Evolutionary conservation across 2,113 vertebrate species (phyloP).

Genomic region (Synodontis membranacea): DNA sequence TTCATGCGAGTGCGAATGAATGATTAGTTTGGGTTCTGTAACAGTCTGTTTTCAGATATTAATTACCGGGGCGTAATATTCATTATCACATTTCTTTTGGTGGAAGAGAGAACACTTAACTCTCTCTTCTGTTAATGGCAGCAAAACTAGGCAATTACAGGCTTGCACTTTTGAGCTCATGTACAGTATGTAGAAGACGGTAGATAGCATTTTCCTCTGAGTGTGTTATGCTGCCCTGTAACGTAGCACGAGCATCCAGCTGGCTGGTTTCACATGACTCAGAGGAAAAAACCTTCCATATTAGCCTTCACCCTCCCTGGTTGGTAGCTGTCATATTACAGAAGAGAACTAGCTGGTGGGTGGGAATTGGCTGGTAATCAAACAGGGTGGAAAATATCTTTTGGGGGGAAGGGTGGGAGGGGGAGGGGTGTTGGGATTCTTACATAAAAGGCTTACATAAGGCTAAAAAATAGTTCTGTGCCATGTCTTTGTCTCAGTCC

Average conservation of each 20-base stretch:
- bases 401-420: background rate
- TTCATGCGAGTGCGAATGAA: background rate
- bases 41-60: background rate
- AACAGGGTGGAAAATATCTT: background rate
- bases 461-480: conserved; percentile 12
- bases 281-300: conserved; percentile 2
- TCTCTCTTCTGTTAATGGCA: background rate
- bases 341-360: background rate
- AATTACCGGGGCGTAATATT: background rate
- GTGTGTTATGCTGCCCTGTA: background rate
- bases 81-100: no score
- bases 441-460: conserved; percentile 4
- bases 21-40: background rate
- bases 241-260: background rate
- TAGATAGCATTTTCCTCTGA: background rate
- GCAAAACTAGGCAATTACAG: background rate
- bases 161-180: background rate
- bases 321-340: background rate
- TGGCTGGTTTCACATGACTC: background rate
- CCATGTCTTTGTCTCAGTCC: conserved; percentile 12
- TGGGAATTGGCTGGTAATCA: background rate
- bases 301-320: background rate
- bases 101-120: background rate
- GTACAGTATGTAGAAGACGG: background rate
- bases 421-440: no score